Conservation (phyloP, 2,797 vertebrate species). For the Crocidura indochinensis region DNA sequence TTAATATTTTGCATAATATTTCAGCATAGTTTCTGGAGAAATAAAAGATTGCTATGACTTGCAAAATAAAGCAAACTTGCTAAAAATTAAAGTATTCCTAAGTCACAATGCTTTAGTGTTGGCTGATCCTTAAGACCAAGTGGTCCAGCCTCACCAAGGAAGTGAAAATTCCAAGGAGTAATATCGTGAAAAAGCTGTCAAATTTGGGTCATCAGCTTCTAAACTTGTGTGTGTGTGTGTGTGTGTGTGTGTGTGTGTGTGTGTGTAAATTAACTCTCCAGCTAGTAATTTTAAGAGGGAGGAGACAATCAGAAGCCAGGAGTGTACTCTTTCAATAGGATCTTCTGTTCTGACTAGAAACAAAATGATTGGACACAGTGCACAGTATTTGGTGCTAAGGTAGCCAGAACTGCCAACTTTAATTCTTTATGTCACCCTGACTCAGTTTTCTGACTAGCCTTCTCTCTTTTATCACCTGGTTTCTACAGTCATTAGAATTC, state of each 20-base stretch:
- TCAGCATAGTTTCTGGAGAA: slow-evolving; percentile 10
- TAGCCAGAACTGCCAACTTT: background rate
- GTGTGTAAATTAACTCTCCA: background rate
- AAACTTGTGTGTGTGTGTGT: background rate
- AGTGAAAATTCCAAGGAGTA: background rate
- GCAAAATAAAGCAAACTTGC: slow-evolving; percentile 3
- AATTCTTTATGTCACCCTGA: background rate
- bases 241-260: no score
- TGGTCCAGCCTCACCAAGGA: slow-evolving; percentile 34
- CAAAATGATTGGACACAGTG: slow-evolving; percentile 15
- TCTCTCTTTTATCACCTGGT: background rate
- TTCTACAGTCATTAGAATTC: slow-evolving; percentile 67
- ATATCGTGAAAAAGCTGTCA: background rate
- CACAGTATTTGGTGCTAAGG: background rate
- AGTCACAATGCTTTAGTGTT: background rate
- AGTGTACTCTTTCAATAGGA: background rate
- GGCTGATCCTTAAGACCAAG: background rate
- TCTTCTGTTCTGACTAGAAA: slow-evolving; percentile 34
- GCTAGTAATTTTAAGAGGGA: slow-evolving; percentile 30
- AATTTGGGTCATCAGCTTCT: background rate
- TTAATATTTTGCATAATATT: no score
- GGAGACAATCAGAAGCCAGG: slow-evolving; percentile 6
- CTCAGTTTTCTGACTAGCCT: background rate
- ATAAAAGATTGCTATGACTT: background rate
- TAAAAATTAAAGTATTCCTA: background rate